These are phyloP conservation scores for Ctenicera cuprea DNA, from an alignment of 2,888 invertebrate genomes.

Conservation along the genomic window DNA sequence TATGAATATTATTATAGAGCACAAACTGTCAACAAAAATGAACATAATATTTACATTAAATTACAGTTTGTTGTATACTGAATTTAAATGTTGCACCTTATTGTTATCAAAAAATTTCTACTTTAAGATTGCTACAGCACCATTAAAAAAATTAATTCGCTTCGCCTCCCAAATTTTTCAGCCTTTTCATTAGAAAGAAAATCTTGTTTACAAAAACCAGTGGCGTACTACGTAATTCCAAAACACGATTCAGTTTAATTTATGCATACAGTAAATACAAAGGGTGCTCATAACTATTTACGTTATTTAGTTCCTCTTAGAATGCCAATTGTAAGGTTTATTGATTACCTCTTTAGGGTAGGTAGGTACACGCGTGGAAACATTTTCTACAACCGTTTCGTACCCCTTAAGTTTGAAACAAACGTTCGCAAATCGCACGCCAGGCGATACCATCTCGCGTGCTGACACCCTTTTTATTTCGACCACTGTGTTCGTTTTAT, in stretches of 20 bases:
- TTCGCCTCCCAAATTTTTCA: too few relatives aligned
- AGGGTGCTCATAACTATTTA: background rate
- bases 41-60: slow-evolving; percentile 11
- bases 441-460: slow-evolving; percentile 49
- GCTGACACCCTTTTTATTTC: slow-evolving; percentile 49
- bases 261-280: background rate
- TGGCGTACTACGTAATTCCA: too few relatives aligned
- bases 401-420: slow-evolving; percentile 28
- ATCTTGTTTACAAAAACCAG: too few relatives aligned
- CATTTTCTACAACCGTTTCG: slow-evolving; percentile 12
- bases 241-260: too few relatives aligned
- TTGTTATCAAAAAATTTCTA: too few relatives aligned
- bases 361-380: slow-evolving; percentile 18
- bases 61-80: background rate
- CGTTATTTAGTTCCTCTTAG: background rate
- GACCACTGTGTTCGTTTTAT: slow-evolving; percentile 29
- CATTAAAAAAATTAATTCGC: too few relatives aligned
- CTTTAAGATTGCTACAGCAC: too few relatives aligned
- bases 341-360: slow-evolving; percentile 26
- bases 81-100: background rate
- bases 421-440: slow-evolving; percentile 48
- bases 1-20: background rate
- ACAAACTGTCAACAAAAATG: background rate
- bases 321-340: slow-evolving; percentile 20
- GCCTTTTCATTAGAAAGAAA: too few relatives aligned